These are phyloP conservation scores for Rhopalosiphum nymphaeae DNA, from an alignment of 2,888 invertebrate species.

Conservation along the genomic window DNA sequence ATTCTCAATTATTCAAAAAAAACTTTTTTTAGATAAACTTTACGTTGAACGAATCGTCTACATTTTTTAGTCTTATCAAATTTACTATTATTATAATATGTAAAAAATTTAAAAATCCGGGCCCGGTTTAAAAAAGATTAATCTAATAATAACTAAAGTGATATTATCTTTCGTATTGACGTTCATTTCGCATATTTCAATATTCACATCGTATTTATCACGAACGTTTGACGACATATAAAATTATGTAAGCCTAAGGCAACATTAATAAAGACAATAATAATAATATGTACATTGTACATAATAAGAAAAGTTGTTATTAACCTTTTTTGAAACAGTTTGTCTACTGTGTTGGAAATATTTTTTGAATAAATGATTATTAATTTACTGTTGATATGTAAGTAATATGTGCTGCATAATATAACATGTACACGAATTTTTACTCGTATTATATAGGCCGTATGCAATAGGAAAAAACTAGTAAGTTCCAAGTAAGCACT, in stretches of 20 bases:
- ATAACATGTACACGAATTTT: neutral
- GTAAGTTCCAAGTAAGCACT: neutral
- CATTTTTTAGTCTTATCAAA: neutral
- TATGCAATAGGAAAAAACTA: neutral
- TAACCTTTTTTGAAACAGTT: neutral
- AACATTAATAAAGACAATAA: neutral
- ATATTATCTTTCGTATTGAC: neutral
- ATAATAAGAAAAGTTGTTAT: neutral
- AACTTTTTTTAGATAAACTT: neutral
- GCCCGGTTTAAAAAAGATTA: neutral
- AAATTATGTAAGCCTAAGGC: neutral
- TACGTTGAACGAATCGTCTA: neutral
- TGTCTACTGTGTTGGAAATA: neutral
- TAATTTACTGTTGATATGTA: neutral
- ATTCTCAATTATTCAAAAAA: neutral
- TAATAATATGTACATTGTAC: neutral
- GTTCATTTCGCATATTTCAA: neutral
- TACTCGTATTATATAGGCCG: neutral
- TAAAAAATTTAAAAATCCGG: neutral
- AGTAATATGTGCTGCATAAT: neutral
- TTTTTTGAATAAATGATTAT: neutral
- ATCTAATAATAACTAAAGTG: neutral
- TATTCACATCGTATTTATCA: neutral
- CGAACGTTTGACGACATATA: neutral
- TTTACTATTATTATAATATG: neutral